Evolutionary conservation across 2,797 vertebrate genomes (phyloP), one percentile per base, ranked within the genome.

Genomic region (Gymnopithys bicolor): DNA sequence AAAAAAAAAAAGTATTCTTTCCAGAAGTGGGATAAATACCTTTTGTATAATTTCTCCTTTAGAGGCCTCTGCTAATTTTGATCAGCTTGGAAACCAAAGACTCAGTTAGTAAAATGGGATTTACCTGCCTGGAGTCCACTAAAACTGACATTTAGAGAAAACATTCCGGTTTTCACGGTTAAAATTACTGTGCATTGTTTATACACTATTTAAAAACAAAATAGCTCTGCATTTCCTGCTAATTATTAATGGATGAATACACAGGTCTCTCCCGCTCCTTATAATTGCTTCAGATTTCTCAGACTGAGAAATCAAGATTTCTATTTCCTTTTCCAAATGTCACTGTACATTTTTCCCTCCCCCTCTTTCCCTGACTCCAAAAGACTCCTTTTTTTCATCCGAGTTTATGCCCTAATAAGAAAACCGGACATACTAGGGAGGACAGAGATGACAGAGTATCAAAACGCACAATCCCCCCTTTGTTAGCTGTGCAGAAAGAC

Each of bases 371-470:
- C 74, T 81, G 85, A 45, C 41, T 86, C 85, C 76, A 74, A 83
- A 93, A 92, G 93, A 56, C 83, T 96, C 77, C 67, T 84, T 92
- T 96, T 89, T 90, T 90, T 85, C 90, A 55, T 82, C 93, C 0
- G 3, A 89, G 49, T 93, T 94, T 95, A 94, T 93, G 81, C 58
- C 80, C 77, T 95, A 95, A 64, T 90, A 93, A 95, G 89, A 96
- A 92, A 94, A 91, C 94, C 93, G 91, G 94, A 96, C 85, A 58
- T 82, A 68, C 83, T 77, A 58, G 77, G 70, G 78, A 96, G 94
- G 94, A 90, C 87, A 91, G 82, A 97, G 93, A 96, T 94, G 94
- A 94, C 95, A 95, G 92, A 95, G 78, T 93, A 95, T 95, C 78
- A 90, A 92, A 94, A 94, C 0, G 0, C 92, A 97, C 93, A 95